Evolutionary conservation across 53 echinoderm and acorn worm genomes (phyloP).

Genomic region (Echinometra lucunter): DNA sequence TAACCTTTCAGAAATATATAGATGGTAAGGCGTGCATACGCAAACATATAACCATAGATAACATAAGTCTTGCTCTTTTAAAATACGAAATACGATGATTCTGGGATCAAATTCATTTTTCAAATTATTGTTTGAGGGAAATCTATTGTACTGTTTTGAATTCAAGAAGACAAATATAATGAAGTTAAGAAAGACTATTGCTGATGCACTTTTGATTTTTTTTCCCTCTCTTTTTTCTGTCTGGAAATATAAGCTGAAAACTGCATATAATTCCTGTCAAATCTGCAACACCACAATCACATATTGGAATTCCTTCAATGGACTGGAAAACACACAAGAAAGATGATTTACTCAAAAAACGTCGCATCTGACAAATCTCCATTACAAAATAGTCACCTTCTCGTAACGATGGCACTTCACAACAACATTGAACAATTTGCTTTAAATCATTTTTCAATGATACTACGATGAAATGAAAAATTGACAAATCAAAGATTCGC

Average conservation of each 20-base stretch:
- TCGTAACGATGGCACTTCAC: neutral
- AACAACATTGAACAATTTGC: neutral
- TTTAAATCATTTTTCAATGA: slow-evolving; percentile 33
- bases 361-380: neutral
- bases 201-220: slow-evolving; percentile 17
- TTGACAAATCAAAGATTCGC: slow-evolving; percentile 2
- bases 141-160: neutral
- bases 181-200: slow-evolving; percentile 58
- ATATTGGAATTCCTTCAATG: neutral
- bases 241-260: neutral
- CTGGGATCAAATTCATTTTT: neutral
- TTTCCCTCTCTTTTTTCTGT: neutral
- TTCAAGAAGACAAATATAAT: neutral
- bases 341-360: neutral
- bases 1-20: slow-evolving; percentile 52
- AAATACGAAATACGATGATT: neutral
- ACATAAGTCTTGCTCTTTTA: neutral
- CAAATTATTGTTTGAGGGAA: neutral
- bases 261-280: neutral
- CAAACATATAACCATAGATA: neutral
- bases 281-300: neutral
- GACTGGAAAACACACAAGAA: neutral
- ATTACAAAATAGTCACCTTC: neutral
- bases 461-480: neutral
- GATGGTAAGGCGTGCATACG: slow-evolving; percentile 50